A percentile compares a stretch with the other conserved stretches of the same genome.
Conservation (phyloP, 30 jellyfish, hydroid and myxozoan genomes). For the Pseudorhiza aurosa region DNA sequence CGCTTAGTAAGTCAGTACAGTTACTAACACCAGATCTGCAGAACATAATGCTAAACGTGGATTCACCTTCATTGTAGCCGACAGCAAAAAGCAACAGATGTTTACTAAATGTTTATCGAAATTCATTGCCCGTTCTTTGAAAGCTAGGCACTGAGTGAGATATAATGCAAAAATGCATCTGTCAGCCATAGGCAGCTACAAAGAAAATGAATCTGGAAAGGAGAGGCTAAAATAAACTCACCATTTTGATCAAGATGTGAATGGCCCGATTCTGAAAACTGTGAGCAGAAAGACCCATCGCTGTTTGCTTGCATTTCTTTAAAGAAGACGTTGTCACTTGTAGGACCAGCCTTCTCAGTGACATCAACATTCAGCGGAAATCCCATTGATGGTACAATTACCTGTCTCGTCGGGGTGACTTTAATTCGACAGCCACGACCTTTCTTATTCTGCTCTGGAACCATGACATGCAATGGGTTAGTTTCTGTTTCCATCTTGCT, state of each 20-base stretch:
- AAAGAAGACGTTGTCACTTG: neutral
- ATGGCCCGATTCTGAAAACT: neutral
- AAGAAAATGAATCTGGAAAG: neutral
- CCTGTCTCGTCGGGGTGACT: slow-evolving; percentile 78
- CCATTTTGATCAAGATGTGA: neutral
- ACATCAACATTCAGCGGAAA: slow-evolving; percentile 13
- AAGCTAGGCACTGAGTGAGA: too few relatives aligned
- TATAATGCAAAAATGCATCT: too few relatives aligned
- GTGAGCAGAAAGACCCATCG: neutral
- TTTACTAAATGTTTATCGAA: too few relatives aligned
- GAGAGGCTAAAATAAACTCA: too few relatives aligned
- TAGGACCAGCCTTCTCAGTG: slow-evolving; percentile 25
- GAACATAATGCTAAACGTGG: too few relatives aligned
- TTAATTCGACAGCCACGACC: slow-evolving; percentile 80
- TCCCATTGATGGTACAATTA: slow-evolving; percentile 64
- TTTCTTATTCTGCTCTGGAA: slow-evolving; percentile 16
- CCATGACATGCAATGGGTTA: neutral
- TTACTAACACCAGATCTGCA: too few relatives aligned
- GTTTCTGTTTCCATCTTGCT: slow-evolving; percentile 19
- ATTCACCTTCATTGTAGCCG: too few relatives aligned
- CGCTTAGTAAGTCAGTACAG: too few relatives aligned
- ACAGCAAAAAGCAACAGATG: too few relatives aligned
- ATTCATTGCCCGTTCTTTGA: too few relatives aligned
- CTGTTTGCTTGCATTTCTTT: slow-evolving; percentile 1
- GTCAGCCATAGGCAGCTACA: too few relatives aligned